Conservation (phyloP, 2,888 invertebrate genomes). For the Archips xylosteana region DNA sequence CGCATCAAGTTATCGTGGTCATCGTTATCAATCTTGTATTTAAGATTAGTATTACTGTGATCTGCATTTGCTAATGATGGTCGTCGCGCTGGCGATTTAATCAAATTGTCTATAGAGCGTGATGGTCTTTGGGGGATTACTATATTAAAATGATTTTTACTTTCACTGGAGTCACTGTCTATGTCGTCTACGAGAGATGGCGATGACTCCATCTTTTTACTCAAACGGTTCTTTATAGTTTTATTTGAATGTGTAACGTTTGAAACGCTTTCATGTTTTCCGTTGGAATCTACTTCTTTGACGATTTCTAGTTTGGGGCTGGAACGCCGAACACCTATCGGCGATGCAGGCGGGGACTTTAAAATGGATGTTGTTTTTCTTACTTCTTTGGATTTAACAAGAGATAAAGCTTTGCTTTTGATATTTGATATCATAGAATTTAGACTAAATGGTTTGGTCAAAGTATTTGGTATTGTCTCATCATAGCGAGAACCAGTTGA, state of each 20-base stretch:
- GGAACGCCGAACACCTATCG: slow-evolving; percentile 52
- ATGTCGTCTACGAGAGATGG: slow-evolving; percentile 42
- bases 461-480: slow-evolving; percentile 67
- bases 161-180: slow-evolving; percentile 55
- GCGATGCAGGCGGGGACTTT: slow-evolving; percentile 70
- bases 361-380: slow-evolving; percentile 63
- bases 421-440: slow-evolving; percentile 82
- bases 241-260: not conserved
- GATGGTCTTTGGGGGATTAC: slow-evolving; percentile 54
- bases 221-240: slow-evolving; percentile 10
- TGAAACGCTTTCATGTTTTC: not conserved
- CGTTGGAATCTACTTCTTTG: slow-evolving; percentile 7
- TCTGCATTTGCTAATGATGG: slow-evolving; percentile 64
- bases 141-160: slow-evolving; percentile 56
- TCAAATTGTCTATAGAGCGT: slow-evolving; percentile 66
- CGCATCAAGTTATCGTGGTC: slow-evolving; percentile 52
- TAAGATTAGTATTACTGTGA: slow-evolving; percentile 53
- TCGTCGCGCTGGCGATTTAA: slow-evolving; percentile 72
- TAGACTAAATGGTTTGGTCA: slow-evolving; percentile 64
- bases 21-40: slow-evolving; percentile 54
- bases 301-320: slow-evolving; percentile 43
- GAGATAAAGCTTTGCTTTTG: slow-evolving; percentile 81
- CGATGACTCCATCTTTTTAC: slow-evolving; percentile 37
- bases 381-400: slow-evolving; percentile 74
- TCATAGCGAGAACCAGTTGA: slow-evolving; percentile 52